Evolutionary conservation across 1,140 invertebrate genomes (phyloP).

Genomic region (Bradynema listronoti): DNA sequence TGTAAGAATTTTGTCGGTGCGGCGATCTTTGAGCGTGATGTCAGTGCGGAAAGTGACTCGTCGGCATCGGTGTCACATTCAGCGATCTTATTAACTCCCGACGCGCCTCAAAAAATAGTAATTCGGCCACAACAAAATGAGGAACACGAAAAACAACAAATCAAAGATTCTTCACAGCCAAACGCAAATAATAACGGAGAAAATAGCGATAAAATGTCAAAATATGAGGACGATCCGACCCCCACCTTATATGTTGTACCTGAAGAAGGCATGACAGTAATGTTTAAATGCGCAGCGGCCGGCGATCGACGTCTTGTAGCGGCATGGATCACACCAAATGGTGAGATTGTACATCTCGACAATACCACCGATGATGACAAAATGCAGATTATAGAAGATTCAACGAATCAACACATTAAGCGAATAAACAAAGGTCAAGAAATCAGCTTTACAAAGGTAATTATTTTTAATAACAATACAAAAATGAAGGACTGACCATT

Average conservation of each 20-base stretch:
- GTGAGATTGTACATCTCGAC: not conserved
- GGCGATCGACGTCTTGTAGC: not conserved
- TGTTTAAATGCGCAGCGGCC: slow-evolving; percentile 1
- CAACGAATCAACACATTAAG: too few relatives aligned
- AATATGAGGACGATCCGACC: too few relatives aligned
- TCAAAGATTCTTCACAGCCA: not conserved
- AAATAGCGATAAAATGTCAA: not conserved
- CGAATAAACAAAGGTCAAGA: too few relatives aligned
- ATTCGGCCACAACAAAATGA: not conserved
- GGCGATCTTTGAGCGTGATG: too few relatives aligned
- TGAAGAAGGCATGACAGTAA: not conserved
- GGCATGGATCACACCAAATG: slow-evolving; percentile 1
- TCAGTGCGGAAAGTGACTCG: too few relatives aligned
- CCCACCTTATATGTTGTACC: not conserved
- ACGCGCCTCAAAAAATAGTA: not conserved
- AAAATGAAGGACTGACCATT: too few relatives aligned
- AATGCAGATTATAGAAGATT: too few relatives aligned
- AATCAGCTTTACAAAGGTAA: too few relatives aligned
- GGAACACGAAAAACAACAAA: not conserved
- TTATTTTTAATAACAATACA: too few relatives aligned
- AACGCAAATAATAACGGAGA: not conserved
- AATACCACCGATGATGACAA: too few relatives aligned
- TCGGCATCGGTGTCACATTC: not conserved
- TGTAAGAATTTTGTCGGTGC: too few relatives aligned
- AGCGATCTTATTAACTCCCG: not conserved